Evolutionary conservation across 2,113 vertebrate genomes (phyloP).

Genomic region (Eretmochelys imbricata): DNA sequence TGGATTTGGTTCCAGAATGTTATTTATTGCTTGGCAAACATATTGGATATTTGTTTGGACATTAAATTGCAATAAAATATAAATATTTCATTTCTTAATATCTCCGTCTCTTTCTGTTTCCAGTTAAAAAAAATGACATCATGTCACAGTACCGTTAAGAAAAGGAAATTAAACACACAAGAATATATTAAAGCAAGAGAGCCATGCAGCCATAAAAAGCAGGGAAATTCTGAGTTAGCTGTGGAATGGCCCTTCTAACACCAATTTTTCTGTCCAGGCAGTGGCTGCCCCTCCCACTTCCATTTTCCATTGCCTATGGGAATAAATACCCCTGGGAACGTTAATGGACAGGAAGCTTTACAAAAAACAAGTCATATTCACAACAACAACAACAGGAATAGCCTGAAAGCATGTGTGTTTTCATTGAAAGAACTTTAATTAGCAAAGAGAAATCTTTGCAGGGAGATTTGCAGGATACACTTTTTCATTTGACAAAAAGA

Average conservation of each 20-base stretch:
- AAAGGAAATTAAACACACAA: constrained; percentile 66
- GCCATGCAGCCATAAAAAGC: constrained; percentile 43
- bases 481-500: constrained; percentile 13
- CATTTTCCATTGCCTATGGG: constrained; percentile 59
- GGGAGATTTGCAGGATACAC: constrained; percentile 47
- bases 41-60: constrained; percentile 58
- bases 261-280: background rate
- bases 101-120: constrained; percentile 62
- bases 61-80: constrained; percentile 43
- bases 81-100: constrained; percentile 58
- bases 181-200: constrained; percentile 28
- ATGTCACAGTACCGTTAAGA: constrained; percentile 60
- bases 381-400: constrained; percentile 46
- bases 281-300: background rate
- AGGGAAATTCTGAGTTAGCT: constrained; percentile 33
- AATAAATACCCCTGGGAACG: constrained; percentile 48
- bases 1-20: constrained; percentile 48
- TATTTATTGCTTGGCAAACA: constrained; percentile 44
- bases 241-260: constrained; percentile 10
- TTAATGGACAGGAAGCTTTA: constrained; percentile 65
- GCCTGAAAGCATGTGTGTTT: constrained; percentile 45
- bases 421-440: constrained; percentile 65
- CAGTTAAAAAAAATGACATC: constrained; percentile 21
- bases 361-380: constrained; percentile 55
- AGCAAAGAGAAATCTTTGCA: constrained; percentile 64